phyloP scores from a whole-genome alignment of 2,888 invertebrate genomes.

The Oscheius sp. region DNA sequence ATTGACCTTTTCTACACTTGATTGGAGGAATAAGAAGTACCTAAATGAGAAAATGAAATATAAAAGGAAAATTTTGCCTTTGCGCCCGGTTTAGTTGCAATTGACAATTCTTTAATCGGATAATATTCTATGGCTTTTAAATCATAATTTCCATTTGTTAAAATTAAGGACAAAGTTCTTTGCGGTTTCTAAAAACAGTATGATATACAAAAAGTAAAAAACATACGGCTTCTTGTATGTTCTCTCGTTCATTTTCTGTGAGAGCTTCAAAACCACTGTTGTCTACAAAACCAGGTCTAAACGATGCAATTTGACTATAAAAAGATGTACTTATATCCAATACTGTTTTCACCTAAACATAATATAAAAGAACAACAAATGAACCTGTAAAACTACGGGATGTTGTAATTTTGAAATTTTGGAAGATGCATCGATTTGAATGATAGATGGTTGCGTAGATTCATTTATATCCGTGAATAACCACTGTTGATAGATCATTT shows the following conservation, averaged over 20 bases:
- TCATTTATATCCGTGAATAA: constrained; percentile 23
- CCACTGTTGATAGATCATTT: constrained; percentile 33
- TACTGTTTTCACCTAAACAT: constrained; percentile 29
- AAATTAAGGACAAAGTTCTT: background rate
- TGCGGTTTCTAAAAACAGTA: constrained; percentile 11
- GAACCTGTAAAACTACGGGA: constrained; percentile 7
- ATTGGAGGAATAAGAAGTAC: constrained; percentile 6
- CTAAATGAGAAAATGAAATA: background rate
- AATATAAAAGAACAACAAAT: background rate
- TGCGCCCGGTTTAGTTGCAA: background rate
- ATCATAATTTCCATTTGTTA: constrained; percentile 1
- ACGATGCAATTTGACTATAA: constrained; percentile 28
- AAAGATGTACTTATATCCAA: constrained; percentile 28
- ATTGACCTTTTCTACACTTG: background rate
- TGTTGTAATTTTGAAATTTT: background rate
- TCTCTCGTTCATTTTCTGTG: constrained; percentile 22
- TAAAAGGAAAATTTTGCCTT: background rate
- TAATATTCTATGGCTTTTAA: constrained; percentile 6
- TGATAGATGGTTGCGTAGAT: background rate
- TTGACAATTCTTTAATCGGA: background rate
- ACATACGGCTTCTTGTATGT: constrained; percentile 12
- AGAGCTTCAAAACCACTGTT: constrained; percentile 34
- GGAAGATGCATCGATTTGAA: background rate
- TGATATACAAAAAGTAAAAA: background rate
- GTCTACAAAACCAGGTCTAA: constrained; percentile 32